Evolutionary conservation across 2,888 invertebrate genomes (phyloP).

Genomic region (Diploptera punctata): DNA sequence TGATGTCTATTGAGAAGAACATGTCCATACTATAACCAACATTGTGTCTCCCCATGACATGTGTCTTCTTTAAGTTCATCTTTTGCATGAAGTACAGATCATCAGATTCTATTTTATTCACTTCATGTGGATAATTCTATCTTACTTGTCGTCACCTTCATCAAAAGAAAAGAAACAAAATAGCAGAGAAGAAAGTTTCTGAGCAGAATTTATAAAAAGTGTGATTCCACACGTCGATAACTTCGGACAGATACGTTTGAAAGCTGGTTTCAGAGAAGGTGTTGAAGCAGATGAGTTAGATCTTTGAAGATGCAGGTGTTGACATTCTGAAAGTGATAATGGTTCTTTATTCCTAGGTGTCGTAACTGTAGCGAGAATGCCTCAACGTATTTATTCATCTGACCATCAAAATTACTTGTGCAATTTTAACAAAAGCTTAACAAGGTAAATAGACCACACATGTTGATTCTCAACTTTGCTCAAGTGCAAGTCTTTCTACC

Average conservation of each 20-base stretch:
- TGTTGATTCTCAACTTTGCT: no score
- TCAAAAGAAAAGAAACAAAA: not conserved
- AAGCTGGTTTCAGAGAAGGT: not conserved
- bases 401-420: no score
- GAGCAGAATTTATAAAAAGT: not conserved
- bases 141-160: conserved; percentile 12
- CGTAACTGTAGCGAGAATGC: no score
- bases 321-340: not conserved
- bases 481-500: no score
- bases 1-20: conserved; percentile 12
- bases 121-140: conserved; percentile 12
- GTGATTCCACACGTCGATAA: conserved; percentile 38
- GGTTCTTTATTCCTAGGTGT: not conserved
- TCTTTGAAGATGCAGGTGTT: not conserved
- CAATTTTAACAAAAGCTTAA: no score
- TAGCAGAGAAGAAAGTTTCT: not conserved
- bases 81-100: not conserved
- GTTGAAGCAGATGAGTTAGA: not conserved
- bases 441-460: no score
- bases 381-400: no score
- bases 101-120: conserved; percentile 7
- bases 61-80: not conserved
- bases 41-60: not conserved
- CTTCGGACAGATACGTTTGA: not conserved
- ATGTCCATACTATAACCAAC: conserved; percentile 17